Evolutionary conservation across 1,140 invertebrate genomes (phyloP).

Genomic region (Polypedilum vanderplanki): DNA sequence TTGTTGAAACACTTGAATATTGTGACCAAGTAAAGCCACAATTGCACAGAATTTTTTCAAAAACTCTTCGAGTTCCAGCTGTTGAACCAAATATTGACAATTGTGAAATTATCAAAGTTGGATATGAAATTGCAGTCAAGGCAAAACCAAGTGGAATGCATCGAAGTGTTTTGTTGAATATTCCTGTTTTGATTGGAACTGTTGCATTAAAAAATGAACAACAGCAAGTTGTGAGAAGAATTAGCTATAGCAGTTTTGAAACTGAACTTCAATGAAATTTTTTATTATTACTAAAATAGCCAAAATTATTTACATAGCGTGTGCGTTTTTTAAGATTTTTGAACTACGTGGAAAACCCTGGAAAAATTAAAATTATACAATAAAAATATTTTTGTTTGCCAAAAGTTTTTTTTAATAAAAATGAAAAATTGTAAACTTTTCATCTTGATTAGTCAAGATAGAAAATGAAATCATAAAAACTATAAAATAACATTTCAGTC

Average conservation of each 20-base stretch:
- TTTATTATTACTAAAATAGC: no score
- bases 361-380: no score
- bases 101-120: neutral
- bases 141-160: neutral
- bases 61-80: neutral
- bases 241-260: neutral
- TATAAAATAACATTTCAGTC: no score
- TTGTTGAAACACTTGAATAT: neutral
- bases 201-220: neutral
- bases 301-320: no score
- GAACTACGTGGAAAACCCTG: no score
- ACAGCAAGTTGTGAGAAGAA: neutral
- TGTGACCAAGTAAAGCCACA: neutral
- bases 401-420: no score
- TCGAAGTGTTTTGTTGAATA: neutral
- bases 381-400: no score
- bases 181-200: neutral
- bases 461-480: no score
- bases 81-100: neutral
- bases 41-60: neutral
- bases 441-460: no score
- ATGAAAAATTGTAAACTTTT: no score
- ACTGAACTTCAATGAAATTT: neutral
- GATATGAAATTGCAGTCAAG: neutral
- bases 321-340: no score